These are phyloP conservation scores for Megalurothrips usitatus DNA, from an alignment of 2,888 invertebrate species.

Conservation along the genomic window DNA sequence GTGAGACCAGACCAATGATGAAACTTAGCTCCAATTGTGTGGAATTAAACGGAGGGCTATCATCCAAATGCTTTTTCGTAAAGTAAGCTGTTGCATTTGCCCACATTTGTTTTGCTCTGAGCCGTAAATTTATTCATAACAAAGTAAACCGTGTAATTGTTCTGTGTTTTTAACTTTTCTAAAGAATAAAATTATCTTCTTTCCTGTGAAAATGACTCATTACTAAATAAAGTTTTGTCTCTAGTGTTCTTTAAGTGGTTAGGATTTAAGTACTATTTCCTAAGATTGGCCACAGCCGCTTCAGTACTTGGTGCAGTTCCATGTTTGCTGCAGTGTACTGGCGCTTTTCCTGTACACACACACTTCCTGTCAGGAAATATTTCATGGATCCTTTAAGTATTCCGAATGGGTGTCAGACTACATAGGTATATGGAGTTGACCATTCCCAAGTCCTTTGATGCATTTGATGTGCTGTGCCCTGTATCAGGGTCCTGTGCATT, in stretches of 20 bases:
- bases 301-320: background rate
- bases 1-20: constrained; percentile 13
- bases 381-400: too few relatives aligned
- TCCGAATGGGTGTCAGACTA: too few relatives aligned
- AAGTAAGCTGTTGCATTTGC: constrained; percentile 20
- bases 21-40: constrained; percentile 25
- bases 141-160: constrained; percentile 21
- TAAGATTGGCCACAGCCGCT: background rate
- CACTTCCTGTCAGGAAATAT: background rate
- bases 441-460: constrained; percentile 18
- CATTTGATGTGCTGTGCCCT: background rate
- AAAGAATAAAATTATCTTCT: constrained; percentile 27
- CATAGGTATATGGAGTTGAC: background rate
- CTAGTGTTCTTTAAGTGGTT: background rate
- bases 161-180: constrained; percentile 27
- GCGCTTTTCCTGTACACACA: background rate
- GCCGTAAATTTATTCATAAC: constrained; percentile 16
- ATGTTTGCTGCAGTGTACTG: background rate
- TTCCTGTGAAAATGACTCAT: constrained; percentile 23
- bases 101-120: constrained; percentile 22
- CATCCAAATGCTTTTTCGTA: constrained; percentile 15
- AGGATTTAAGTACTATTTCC: constrained; percentile 2
- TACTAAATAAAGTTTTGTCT: background rate
- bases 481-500: background rate
- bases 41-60: constrained; percentile 7